Evolutionary conservation across 2,888 invertebrate species (phyloP).

Genomic region (Stenchaetothrips biformis): DNA sequence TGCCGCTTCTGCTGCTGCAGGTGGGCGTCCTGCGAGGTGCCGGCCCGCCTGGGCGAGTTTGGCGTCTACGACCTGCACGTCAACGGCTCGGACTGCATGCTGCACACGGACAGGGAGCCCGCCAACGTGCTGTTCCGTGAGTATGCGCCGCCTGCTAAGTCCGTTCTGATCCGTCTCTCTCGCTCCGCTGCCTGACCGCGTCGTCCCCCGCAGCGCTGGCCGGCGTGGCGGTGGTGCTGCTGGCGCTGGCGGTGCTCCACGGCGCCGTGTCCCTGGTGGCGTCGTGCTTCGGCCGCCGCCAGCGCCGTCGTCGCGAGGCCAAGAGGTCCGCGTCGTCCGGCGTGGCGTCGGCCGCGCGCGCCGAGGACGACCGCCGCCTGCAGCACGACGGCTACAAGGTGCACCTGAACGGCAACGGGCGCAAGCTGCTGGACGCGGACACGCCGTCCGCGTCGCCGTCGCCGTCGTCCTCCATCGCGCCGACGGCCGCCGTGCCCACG

Average conservation of each 20-base stretch:
- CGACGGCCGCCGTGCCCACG: slow-evolving; percentile 45
- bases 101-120: slow-evolving; percentile 57
- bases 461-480: slow-evolving; percentile 24
- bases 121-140: slow-evolving; percentile 68
- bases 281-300: slow-evolving; percentile 40
- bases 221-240: slow-evolving; percentile 32
- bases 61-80: slow-evolving; percentile 64
- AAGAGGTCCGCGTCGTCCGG: slow-evolving; percentile 41
- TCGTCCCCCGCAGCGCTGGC: slow-evolving; percentile 17
- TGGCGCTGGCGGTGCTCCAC: slow-evolving; percentile 30
- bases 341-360: slow-evolving; percentile 48
- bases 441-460: slow-evolving; percentile 43
- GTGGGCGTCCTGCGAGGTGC: slow-evolving; percentile 56
- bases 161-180: too few species aligned
- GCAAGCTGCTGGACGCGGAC: slow-evolving; percentile 46
- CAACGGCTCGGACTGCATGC: slow-evolving; percentile 50
- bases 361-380: slow-evolving; percentile 48
- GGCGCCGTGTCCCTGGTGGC: slow-evolving; percentile 39
- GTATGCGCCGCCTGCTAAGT: too few species aligned
- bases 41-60: slow-evolving; percentile 59
- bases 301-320: slow-evolving; percentile 43
- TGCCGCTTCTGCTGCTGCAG: slow-evolving; percentile 44
- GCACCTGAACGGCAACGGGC: slow-evolving; percentile 46
- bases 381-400: slow-evolving; percentile 45
- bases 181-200: too few species aligned